Conservation (phyloP, 53 echinoderm and acorn worm genomes). For the Actinopyga echinites region DNA sequence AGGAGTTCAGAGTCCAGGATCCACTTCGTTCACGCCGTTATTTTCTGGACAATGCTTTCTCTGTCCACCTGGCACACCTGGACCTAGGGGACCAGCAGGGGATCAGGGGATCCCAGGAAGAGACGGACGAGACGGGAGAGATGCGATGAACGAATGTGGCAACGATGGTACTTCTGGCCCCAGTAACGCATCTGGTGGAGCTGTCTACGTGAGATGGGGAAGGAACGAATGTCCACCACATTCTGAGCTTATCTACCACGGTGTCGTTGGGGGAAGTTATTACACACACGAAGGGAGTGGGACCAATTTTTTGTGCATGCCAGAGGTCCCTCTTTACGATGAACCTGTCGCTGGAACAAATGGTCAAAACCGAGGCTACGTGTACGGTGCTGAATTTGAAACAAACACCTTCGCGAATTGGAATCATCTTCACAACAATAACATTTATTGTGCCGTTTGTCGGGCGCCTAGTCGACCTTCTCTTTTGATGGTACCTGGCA, state of each 20-base stretch:
- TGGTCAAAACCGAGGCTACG: not conserved
- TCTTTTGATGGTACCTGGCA: constrained; percentile 51
- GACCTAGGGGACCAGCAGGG: constrained; percentile 4
- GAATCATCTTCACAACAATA: constrained; percentile 1
- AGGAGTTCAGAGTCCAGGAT: not conserved
- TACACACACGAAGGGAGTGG: constrained; percentile 39
- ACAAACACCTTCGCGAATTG: too few relatives aligned
- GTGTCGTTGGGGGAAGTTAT: constrained; percentile 36
- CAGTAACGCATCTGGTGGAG: not conserved
- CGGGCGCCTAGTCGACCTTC: constrained; percentile 4
- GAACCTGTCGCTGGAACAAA: not conserved
- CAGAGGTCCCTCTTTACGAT: constrained; percentile 39
- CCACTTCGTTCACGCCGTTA: not conserved
- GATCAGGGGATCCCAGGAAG: not conserved
- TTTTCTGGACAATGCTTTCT: too few relatives aligned
- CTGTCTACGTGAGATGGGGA: constrained; percentile 29
- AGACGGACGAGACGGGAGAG: constrained; percentile 9
- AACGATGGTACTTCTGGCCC: too few relatives aligned
- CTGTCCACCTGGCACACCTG: constrained; percentile 14
- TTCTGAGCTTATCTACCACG: constrained; percentile 13
- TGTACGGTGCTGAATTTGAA: constrained; percentile 49
- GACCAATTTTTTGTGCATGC: constrained; percentile 39
- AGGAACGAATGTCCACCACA: not conserved
- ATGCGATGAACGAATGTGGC: not conserved
- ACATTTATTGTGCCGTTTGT: constrained; percentile 52